A percentile compares a stretch with the other conserved stretches of the same genome.
Evolutionary conservation across 2,888 invertebrate genomes (phyloP).

Genomic region (Synanthedon andrenaeformis): DNA sequence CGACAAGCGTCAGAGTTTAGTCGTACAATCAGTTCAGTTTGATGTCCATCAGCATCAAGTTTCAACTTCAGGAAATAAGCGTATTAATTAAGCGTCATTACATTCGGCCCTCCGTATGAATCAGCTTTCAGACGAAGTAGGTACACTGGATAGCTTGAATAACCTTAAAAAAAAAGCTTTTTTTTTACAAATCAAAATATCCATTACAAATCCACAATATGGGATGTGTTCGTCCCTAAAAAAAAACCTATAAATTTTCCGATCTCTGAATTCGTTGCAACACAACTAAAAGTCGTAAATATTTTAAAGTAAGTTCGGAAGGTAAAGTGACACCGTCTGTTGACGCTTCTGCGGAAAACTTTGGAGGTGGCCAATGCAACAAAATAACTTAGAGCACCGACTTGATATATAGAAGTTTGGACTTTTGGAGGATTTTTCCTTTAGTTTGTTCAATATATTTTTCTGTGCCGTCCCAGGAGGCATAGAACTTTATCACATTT

Average conservation of each 20-base stretch:
- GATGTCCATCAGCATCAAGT: too few species aligned
- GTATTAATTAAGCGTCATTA: too few species aligned
- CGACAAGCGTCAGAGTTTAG: too few species aligned
- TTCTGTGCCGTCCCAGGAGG: slow-evolving; percentile 9
- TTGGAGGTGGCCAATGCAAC: slow-evolving; percentile 43
- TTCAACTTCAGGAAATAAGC: too few species aligned
- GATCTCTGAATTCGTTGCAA: slow-evolving; percentile 42
- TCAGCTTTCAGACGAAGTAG: too few species aligned
- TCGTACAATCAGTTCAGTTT: too few species aligned
- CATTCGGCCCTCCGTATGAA: too few species aligned
- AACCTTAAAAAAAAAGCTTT: too few species aligned
- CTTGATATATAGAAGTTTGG: slow-evolving; percentile 60
- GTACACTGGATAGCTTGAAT: too few species aligned
- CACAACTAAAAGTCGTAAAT: slow-evolving; percentile 59
- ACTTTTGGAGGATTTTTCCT: slow-evolving; percentile 24
- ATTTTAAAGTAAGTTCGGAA: slow-evolving; percentile 63
- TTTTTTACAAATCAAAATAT: too few species aligned
- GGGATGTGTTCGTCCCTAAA: slow-evolving; percentile 10
- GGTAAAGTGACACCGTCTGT: slow-evolving; percentile 61
- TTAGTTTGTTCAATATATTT: slow-evolving; percentile 34
- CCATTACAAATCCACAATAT: background rate
- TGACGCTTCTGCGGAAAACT: slow-evolving; percentile 46
- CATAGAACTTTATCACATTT: background rate
- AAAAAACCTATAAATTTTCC: slow-evolving; percentile 43
- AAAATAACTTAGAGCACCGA: slow-evolving; percentile 50